Conservation (phyloP, 2,888 invertebrate species). For the Agapostemon virescens region DNA sequence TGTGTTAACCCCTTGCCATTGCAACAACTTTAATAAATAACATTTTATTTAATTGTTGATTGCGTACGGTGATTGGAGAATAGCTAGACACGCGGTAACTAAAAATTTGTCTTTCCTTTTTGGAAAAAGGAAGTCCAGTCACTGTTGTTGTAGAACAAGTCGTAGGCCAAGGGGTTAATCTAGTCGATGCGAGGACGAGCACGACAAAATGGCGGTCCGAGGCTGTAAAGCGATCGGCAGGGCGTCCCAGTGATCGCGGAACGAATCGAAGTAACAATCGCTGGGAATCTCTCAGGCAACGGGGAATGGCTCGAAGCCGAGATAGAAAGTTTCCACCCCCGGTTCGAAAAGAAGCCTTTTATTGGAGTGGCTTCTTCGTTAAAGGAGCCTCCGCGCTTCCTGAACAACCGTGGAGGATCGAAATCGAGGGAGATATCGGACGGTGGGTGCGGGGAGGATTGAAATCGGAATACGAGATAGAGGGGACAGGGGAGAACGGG, state of each 20-base stretch:
- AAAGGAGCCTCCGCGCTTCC: conserved; percentile 26
- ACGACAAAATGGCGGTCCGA: conserved; percentile 4
- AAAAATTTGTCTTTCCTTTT: too few species aligned
- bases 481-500: not conserved
- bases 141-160: too few species aligned
- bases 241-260: not conserved
- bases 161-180: too few species aligned
- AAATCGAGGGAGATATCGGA: conserved; percentile 10
- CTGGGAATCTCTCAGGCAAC: not conserved
- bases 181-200: not conserved
- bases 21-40: too few species aligned
- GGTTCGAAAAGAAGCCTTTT: conserved; percentile 24
- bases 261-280: conserved; percentile 14
- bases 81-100: too few species aligned
- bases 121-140: too few species aligned
- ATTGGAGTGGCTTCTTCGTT: conserved; percentile 44
- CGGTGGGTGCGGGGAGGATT: not conserved
- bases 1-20: too few species aligned
- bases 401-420: conserved; percentile 43
- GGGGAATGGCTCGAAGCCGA: not conserved
- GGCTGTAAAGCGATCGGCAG: not conserved
- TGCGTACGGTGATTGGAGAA: too few species aligned
- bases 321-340: conserved; percentile 39
- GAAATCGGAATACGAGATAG: not conserved
- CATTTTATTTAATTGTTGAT: too few species aligned